Evolutionary conservation across 2,113 vertebrate species (phyloP).

Genomic region (mouse (Mus musculus)): DNA sequence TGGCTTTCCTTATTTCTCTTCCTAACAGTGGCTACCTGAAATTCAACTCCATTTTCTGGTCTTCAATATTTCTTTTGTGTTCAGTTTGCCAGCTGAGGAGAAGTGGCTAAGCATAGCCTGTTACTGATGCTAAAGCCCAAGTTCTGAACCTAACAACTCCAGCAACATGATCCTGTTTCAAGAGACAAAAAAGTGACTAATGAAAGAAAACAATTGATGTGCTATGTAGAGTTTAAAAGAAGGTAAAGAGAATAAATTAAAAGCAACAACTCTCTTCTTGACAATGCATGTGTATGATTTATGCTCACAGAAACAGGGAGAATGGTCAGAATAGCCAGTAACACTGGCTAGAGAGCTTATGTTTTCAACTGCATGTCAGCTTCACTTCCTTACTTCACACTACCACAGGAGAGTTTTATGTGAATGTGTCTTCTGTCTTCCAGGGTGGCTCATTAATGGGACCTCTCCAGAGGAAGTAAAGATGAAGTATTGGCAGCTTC

Average conservation of each 20-base stretch:
- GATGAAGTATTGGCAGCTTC: not conserved
- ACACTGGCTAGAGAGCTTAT: not conserved
- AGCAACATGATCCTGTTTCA: not conserved
- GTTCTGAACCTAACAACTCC: not conserved
- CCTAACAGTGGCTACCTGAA: not conserved
- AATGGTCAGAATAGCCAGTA: not conserved
- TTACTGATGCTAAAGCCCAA: not conserved
- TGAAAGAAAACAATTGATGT: constrained; percentile 18
- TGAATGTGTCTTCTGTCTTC: not conserved
- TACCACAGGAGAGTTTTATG: not conserved
- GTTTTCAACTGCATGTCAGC: not conserved
- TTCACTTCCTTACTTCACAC: not conserved
- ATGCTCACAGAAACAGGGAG: not conserved
- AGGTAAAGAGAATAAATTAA: constrained; percentile 1
- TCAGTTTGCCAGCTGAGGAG: not conserved
- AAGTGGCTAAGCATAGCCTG: too few species aligned
- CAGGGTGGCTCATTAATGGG: not conserved
- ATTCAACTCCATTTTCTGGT: not conserved
- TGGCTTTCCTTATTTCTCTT: too few species aligned
- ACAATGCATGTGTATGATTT: not conserved
- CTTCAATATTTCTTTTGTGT: not conserved
- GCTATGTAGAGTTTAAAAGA: not conserved
- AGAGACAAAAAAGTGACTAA: not conserved
- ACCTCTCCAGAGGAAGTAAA: not conserved
- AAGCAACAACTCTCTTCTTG: constrained; percentile 12